Percentiles rank a stretch among this genome's conserved stretches.
Conservation (phyloP, 2,888 invertebrate genomes). For the Orthosia cruda region DNA sequence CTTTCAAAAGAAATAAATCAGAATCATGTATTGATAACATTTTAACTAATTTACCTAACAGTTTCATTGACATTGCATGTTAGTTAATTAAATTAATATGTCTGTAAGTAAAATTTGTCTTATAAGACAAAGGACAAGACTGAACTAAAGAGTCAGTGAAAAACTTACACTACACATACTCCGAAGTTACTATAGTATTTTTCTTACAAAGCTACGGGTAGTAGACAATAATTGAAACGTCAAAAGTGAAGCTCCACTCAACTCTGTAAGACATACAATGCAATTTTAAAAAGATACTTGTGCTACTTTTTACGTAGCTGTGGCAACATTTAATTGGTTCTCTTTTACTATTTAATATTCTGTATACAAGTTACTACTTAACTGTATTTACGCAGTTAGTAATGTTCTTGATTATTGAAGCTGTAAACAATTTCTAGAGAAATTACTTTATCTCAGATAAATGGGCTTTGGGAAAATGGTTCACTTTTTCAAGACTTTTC, state of each 20-base stretch:
- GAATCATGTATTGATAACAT: too few species aligned
- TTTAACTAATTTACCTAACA: too few species aligned
- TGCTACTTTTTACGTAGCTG: slow-evolving; percentile 11
- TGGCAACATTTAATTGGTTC: slow-evolving; percentile 46
- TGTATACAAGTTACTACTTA: not conserved
- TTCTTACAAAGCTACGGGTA: not conserved
- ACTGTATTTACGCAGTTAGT: not conserved
- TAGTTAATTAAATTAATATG: too few species aligned
- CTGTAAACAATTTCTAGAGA: not conserved
- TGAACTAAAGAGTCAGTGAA: slow-evolving; percentile 12
- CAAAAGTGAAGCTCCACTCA: slow-evolving; percentile 24
- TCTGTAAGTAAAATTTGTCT: slow-evolving; percentile 10
- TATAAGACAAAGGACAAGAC: not conserved
- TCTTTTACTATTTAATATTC: slow-evolving; percentile 29
- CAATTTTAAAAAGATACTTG: slow-evolving; percentile 12
- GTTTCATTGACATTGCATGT: too few species aligned
- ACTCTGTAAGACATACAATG: slow-evolving; percentile 16
- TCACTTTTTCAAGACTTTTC: too few species aligned
- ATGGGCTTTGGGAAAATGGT: too few species aligned
- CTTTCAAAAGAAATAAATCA: too few species aligned
- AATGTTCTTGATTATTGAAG: not conserved
- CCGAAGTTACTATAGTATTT: slow-evolving; percentile 16
- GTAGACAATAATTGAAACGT: slow-evolving; percentile 42
- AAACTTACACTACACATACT: slow-evolving; percentile 28
- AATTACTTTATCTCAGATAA: too few species aligned